Percentiles rank a stretch among this genome's conserved stretches.
phyloP scores from a whole-genome alignment of 2,113 vertebrate species.

The Indri indri region DNA sequence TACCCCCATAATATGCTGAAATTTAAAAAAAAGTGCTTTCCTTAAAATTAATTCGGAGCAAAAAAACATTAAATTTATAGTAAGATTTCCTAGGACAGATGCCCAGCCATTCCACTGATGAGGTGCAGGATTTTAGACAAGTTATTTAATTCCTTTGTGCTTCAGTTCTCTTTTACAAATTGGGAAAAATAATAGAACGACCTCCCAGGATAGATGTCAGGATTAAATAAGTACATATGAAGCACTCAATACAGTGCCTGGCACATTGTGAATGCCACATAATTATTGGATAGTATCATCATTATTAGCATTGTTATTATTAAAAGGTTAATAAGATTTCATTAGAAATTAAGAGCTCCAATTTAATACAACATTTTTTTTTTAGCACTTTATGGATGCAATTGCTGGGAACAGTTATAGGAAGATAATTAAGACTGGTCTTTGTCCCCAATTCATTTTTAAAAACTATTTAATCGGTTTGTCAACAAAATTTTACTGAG shows the following conservation, averaged over 20 bases:
- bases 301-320: neutral
- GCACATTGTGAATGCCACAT: neutral
- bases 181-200: neutral
- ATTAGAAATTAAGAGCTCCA: neutral
- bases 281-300: neutral
- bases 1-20: no score
- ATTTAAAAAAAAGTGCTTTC: no score
- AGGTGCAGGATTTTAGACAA: neutral
- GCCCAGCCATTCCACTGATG: neutral
- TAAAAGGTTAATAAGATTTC: constrained; percentile 1
- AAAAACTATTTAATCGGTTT: neutral
- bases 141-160: neutral
- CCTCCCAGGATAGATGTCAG: neutral
- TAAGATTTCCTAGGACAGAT: neutral
- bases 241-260: neutral
- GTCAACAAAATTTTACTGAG: neutral
- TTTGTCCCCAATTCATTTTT: constrained; percentile 1
- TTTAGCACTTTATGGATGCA: neutral
- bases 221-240: neutral
- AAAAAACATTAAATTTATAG: neutral
- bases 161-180: neutral
- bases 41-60: neutral
- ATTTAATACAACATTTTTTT: neutral
- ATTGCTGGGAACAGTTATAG: neutral
- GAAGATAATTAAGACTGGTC: neutral